Percentiles rank a stretch among this genome's conserved stretches.
phyloP scores from a whole-genome alignment of 2,888 invertebrate genomes.

The Lasius platythorax region DNA sequence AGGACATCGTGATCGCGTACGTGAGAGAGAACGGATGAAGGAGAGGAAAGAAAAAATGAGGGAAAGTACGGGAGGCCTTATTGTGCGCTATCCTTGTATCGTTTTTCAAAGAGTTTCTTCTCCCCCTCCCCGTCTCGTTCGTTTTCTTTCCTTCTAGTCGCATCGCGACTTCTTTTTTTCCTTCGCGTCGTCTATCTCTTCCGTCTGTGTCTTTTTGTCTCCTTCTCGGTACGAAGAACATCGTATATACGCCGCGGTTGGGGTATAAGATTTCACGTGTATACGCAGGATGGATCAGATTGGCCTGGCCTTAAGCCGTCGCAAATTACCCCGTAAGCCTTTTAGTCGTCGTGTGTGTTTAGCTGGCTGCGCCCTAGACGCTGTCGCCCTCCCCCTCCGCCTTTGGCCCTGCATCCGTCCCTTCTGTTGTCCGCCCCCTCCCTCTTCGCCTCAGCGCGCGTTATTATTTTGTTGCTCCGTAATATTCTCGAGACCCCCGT shows the following conservation, averaged over 20 bases:
- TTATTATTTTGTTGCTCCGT: slow-evolving; percentile 78
- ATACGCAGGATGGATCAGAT: slow-evolving; percentile 81
- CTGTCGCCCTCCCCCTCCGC: slow-evolving; percentile 30
- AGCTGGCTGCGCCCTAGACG: slow-evolving; percentile 76
- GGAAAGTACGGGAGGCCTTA: slow-evolving; percentile 68
- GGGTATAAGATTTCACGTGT: slow-evolving; percentile 82
- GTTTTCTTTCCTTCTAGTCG: slow-evolving; percentile 52
- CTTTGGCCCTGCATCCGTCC: slow-evolving; percentile 37
- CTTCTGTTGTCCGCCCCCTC: slow-evolving; percentile 39
- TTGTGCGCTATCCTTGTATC: slow-evolving; percentile 77
- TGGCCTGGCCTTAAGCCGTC: slow-evolving; percentile 83
- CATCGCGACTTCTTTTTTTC: slow-evolving; percentile 63
- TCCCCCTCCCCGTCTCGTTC: slow-evolving; percentile 47
- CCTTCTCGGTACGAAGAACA: slow-evolving; percentile 61
- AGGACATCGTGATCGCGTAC: slow-evolving; percentile 31
- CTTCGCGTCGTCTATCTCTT: slow-evolving; percentile 43
- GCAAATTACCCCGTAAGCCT: slow-evolving; percentile 85
- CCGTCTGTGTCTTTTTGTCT: slow-evolving; percentile 58
- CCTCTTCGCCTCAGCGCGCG: slow-evolving; percentile 43
- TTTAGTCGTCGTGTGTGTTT: slow-evolving; percentile 82
- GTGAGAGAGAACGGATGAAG: slow-evolving; percentile 51
- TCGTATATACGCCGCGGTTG: slow-evolving; percentile 60
- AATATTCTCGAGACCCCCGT: slow-evolving; percentile 77
- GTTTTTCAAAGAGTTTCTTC: slow-evolving; percentile 80
- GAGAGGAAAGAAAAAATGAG: slow-evolving; percentile 34